These are phyloP conservation scores for Mola mola DNA, from an alignment of 2,113 vertebrate species.

Conservation along the genomic window DNA sequence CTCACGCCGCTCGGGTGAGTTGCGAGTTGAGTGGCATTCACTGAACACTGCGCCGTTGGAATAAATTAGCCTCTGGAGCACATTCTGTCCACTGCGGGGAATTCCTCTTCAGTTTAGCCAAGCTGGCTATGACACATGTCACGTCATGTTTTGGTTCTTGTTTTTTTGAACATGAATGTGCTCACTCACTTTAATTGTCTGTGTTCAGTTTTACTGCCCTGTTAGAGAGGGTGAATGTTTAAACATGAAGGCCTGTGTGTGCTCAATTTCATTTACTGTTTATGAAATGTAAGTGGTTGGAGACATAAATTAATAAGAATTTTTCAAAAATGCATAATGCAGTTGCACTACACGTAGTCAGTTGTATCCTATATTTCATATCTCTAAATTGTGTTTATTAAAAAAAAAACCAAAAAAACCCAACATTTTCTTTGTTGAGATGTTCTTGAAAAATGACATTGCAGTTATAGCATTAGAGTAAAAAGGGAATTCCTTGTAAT, in stretches of 20 bases:
- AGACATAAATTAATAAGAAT: too few relatives aligned
- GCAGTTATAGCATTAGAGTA: too few relatives aligned
- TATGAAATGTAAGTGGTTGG: too few relatives aligned
- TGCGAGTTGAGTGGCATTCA: conserved; percentile 36
- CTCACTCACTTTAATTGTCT: conserved; percentile 23
- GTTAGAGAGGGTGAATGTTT: conserved; percentile 55
- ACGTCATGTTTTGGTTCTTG: conserved; percentile 25
- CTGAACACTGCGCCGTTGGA: not conserved
- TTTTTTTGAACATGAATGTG: conserved; percentile 6
- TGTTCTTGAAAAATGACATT: too few relatives aligned
- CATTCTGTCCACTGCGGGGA: conserved; percentile 45
- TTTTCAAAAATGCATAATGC: too few relatives aligned
- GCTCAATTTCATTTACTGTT: conserved; percentile 44
- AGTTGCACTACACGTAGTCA: too few relatives aligned
- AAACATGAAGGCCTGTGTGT: conserved; percentile 38
- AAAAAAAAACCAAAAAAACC: too few relatives aligned
- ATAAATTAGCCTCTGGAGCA: conserved; percentile 36
- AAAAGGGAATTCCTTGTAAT: too few relatives aligned
- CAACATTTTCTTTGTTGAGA: not conserved
- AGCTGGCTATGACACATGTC: conserved; percentile 42
- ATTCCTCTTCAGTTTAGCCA: conserved; percentile 34
- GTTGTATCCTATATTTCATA: too few relatives aligned
- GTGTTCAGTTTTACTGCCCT: conserved; percentile 48
- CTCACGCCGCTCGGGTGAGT: conserved; percentile 66
- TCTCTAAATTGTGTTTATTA: too few relatives aligned